Percentiles rank a stretch among this genome's conserved stretches.
Conservation (phyloP, 2,797 vertebrate genomes). For the Tenualosa ilisha region DNA sequence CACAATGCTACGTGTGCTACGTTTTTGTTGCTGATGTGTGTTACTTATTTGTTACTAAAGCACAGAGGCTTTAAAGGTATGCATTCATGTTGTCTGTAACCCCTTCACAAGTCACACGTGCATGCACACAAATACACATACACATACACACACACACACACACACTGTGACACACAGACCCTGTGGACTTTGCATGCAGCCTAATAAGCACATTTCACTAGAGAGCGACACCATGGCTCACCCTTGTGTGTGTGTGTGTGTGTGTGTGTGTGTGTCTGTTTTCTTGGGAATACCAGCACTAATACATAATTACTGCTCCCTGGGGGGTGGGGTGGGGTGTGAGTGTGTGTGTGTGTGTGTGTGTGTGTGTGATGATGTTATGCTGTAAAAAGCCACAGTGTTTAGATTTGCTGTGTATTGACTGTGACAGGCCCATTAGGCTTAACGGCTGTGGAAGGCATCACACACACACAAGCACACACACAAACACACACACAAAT, state of each 20-base stretch:
- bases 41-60: too few relatives aligned
- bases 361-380: too few relatives aligned
- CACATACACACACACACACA: conserved; percentile 15
- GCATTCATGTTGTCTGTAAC: too few relatives aligned
- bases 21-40: too few relatives aligned
- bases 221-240: background rate
- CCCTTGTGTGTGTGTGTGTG: background rate
- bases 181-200: background rate
- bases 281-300: background rate
- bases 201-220: background rate
- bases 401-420: background rate
- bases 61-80: too few relatives aligned
- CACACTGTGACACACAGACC: background rate
- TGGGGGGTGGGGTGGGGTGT: background rate
- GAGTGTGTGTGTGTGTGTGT: too few relatives aligned
- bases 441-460: background rate
- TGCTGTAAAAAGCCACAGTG: too few relatives aligned
- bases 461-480: too few relatives aligned
- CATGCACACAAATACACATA: background rate
- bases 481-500: too few relatives aligned
- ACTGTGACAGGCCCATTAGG: background rate
- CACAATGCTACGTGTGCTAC: too few relatives aligned
- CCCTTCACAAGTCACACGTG: background rate
- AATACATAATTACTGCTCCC: background rate
- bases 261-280: background rate